Evolutionary conservation across 2,888 invertebrate species (phyloP).

Genomic region (Lissocephala sabroskyi): DNA sequence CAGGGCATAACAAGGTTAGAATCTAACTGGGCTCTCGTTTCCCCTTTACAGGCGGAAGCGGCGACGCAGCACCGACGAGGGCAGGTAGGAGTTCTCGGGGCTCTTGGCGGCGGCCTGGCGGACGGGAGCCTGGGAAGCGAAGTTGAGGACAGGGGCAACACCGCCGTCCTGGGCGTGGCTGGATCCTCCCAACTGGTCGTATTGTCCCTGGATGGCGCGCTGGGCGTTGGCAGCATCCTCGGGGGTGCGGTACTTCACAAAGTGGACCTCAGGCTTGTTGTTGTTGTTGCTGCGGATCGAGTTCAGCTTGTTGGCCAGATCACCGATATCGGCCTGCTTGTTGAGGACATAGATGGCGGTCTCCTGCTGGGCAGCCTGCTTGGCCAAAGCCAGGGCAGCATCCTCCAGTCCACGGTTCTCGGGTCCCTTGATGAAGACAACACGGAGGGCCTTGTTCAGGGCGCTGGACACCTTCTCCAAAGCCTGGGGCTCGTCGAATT

Average conservation of each 20-base stretch:
- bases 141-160: slow-evolving; percentile 57
- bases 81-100: slow-evolving; percentile 49
- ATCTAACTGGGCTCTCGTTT: too few species aligned
- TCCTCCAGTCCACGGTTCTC: slow-evolving; percentile 58
- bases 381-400: slow-evolving; percentile 57
- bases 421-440: slow-evolving; percentile 64
- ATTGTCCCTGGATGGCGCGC: slow-evolving; percentile 57
- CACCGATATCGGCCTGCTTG: slow-evolving; percentile 59
- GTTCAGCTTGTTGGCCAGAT: slow-evolving; percentile 49
- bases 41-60: slow-evolving; percentile 2
- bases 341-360: slow-evolving; percentile 68
- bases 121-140: slow-evolving; percentile 51
- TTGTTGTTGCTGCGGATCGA: slow-evolving; percentile 36
- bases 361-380: slow-evolving; percentile 59
- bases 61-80: slow-evolving; percentile 59
- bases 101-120: slow-evolving; percentile 27
- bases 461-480: slow-evolving; percentile 32
- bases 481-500: slow-evolving; percentile 44
- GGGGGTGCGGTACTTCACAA: slow-evolving; percentile 67
- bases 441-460: slow-evolving; percentile 53
- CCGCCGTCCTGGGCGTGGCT: slow-evolving; percentile 51
- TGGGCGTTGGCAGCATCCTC: slow-evolving; percentile 66
- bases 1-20: slow-evolving; percentile 38
- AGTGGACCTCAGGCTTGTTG: slow-evolving; percentile 66
- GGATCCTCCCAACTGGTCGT: slow-evolving; percentile 52